Conservation (phyloP, 1,140 invertebrate genomes). For the Lamellibrachia luymesi region DNA sequence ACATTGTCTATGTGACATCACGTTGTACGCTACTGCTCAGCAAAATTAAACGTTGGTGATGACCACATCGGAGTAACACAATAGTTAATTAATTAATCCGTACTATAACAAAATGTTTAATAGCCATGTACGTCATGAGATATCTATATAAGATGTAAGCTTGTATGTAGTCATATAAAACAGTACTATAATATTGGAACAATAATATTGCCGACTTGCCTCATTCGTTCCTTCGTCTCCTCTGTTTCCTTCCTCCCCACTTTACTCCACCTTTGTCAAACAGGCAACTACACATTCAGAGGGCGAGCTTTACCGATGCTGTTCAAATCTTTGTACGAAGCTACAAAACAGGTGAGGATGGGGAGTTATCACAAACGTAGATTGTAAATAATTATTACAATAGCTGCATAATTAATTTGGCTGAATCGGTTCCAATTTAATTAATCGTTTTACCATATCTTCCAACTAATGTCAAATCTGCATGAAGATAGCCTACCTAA, state of each 20-base stretch:
- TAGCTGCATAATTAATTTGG: not conserved
- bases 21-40: not conserved
- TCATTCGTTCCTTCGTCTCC: not conserved
- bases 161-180: not conserved
- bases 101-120: not conserved
- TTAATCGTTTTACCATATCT: not conserved
- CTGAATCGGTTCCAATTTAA: not conserved
- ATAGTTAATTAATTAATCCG: not conserved
- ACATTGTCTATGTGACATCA: not conserved
- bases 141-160: not conserved
- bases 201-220: not conserved
- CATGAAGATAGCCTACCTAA: too few relatives aligned
- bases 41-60: not conserved
- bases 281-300: constrained; percentile 36
- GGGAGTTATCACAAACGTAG: not conserved
- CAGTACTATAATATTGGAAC: not conserved
- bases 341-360: constrained; percentile 42
- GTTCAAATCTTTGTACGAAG: constrained; percentile 38
- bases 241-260: not conserved
- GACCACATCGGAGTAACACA: not conserved
- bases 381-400: not conserved
- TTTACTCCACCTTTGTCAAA: not conserved
- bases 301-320: constrained; percentile 45
- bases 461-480: too few relatives aligned
- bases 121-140: not conserved